Conservation (phyloP, 1,140 invertebrate species). For the Zaprionus lachaisei region DNA sequence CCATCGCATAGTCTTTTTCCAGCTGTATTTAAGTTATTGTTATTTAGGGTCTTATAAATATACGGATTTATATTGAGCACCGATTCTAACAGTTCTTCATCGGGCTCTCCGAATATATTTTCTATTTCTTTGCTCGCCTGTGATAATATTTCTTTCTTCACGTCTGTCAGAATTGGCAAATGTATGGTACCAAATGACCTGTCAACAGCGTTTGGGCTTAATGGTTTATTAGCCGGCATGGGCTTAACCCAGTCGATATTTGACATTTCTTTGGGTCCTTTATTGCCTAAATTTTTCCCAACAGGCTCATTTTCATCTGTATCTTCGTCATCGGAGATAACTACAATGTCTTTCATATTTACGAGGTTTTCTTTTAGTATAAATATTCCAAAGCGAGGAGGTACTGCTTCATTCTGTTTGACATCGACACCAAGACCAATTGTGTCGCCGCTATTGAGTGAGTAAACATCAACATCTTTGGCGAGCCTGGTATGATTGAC, state of each 20-base stretch:
- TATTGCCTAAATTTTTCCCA: neutral
- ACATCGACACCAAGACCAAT: conserved; percentile 54
- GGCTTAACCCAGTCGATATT: neutral
- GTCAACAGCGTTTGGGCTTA: neutral
- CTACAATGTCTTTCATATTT: conserved; percentile 12
- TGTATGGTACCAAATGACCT: conserved; percentile 31
- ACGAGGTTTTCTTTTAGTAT: conserved; percentile 29
- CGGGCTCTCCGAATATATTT: conserved; percentile 68
- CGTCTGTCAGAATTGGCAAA: conserved; percentile 57
- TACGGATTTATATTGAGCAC: conserved; percentile 56
- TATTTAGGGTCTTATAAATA: conserved; percentile 48
- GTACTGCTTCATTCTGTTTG: neutral
- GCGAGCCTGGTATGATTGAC: conserved; percentile 35
- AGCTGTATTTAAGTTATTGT: neutral
- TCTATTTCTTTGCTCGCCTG: conserved; percentile 49
- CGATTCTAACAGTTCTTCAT: conserved; percentile 51
- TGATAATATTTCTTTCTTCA: conserved; percentile 57
- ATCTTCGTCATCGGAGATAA: conserved; percentile 35
- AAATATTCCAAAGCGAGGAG: conserved; percentile 41
- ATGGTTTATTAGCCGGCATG: neutral
- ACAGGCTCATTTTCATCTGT: conserved; percentile 4
- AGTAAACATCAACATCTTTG: neutral
- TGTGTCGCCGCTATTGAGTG: conserved; percentile 9
- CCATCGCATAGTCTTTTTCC: conserved; percentile 35
- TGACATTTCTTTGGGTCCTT: neutral